phyloP scores from a whole-genome alignment of 2,797 vertebrate species.

The Coregonus sp. region DNA sequence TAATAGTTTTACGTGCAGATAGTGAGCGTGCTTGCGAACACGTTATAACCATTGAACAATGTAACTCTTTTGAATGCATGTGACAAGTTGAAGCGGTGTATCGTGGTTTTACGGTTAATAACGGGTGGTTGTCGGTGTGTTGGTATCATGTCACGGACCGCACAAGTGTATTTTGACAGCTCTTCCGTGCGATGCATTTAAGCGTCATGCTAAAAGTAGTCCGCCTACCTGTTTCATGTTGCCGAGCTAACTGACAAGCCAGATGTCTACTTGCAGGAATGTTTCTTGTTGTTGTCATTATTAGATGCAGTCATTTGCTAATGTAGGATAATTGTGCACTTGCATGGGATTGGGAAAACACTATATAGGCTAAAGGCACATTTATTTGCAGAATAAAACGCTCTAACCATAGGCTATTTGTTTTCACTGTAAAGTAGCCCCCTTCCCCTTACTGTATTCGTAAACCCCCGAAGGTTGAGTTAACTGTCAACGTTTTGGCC shows the following conservation, averaged over 20 bases:
- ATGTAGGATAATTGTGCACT: not conserved
- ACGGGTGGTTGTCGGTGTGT: slow-evolving; percentile 8
- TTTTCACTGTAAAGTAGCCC: not conserved
- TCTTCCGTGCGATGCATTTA: slow-evolving; percentile 37
- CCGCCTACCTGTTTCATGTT: slow-evolving; percentile 68
- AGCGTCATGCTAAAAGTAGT: slow-evolving; percentile 46
- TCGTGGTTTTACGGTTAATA: not conserved
- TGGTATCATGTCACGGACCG: slow-evolving; percentile 39
- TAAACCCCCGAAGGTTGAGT: slow-evolving; percentile 33
- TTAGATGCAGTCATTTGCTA: slow-evolving; percentile 49
- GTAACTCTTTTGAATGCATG: slow-evolving; percentile 55
- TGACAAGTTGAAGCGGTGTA: slow-evolving; percentile 38
- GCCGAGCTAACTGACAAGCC: slow-evolving; percentile 58
- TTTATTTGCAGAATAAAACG: not conserved
- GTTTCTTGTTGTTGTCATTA: slow-evolving; percentile 40
- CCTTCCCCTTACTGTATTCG: slow-evolving; percentile 26
- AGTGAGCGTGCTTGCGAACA: slow-evolving; percentile 48
- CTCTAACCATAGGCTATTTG: not conserved
- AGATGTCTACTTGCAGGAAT: slow-evolving; percentile 56
- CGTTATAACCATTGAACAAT: slow-evolving; percentile 54
- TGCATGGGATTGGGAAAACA: not conserved
- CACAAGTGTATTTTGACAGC: slow-evolving; percentile 62
- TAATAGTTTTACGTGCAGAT: slow-evolving; percentile 59
- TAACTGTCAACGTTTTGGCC: slow-evolving; percentile 62
- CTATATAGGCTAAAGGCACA: not conserved